Conservation (phyloP, 2,888 invertebrate species). For the Conchocele bisecta region DNA sequence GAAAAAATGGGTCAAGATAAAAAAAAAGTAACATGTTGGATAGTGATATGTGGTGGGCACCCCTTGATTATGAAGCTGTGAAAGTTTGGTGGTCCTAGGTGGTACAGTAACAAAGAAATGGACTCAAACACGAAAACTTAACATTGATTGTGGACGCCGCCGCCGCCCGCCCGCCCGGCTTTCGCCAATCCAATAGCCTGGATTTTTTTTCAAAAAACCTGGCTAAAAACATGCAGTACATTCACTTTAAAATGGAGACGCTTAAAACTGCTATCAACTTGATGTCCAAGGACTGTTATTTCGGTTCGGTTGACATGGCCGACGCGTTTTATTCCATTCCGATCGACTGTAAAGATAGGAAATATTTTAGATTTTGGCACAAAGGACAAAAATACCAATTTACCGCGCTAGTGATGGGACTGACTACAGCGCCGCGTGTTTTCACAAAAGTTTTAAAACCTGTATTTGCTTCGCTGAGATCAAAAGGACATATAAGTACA, state of each 20-base stretch:
- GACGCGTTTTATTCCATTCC: constrained; percentile 17
- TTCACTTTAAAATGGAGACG: constrained; percentile 29
- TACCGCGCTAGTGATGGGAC: constrained; percentile 5
- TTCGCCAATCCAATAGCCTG: too few relatives aligned
- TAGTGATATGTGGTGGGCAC: too few relatives aligned
- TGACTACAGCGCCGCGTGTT: constrained; percentile 2
- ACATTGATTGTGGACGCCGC: too few relatives aligned
- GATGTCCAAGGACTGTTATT: constrained; percentile 10
- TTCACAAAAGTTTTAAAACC: constrained; percentile 27
- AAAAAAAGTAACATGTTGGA: too few relatives aligned
- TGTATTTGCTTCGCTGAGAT: constrained; percentile 3
- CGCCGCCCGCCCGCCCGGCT: too few relatives aligned
- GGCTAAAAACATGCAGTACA: constrained; percentile 2
- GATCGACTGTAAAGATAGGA: not conserved
- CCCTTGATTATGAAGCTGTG: too few relatives aligned
- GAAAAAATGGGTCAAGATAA: too few relatives aligned
- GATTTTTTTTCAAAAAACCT: too few relatives aligned
- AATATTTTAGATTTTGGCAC: constrained; percentile 15
- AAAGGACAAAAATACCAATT: constrained; percentile 17
- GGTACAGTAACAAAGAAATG: too few relatives aligned
- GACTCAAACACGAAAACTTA: too few relatives aligned
- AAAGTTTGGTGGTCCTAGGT: too few relatives aligned
- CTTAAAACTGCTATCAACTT: constrained; percentile 4
- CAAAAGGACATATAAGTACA: constrained; percentile 18
- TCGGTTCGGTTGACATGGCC: constrained; percentile 12